A percentile compares a stretch with the other conserved stretches of the same genome.
Evolutionary conservation across 2,797 vertebrate species (phyloP).

Genomic region (Artibeus jamaicensis): DNA sequence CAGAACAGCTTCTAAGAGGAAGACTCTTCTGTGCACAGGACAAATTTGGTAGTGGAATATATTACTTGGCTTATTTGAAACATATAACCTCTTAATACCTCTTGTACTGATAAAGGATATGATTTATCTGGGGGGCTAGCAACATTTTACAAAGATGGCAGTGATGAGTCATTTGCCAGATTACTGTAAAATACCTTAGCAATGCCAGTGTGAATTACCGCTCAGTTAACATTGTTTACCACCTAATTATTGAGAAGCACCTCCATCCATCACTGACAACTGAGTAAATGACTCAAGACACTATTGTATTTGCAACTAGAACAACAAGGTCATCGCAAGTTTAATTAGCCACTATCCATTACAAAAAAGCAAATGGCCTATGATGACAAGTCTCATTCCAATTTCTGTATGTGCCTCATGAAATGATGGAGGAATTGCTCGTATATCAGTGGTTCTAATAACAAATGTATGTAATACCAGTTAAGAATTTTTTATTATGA

Average conservation of each 20-base stretch:
- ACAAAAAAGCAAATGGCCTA: conserved; percentile 60
- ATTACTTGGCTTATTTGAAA: not conserved
- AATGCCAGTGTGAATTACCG: conserved; percentile 66
- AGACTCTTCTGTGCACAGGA: not conserved
- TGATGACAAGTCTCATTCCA: conserved; percentile 51
- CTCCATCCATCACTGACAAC: conserved; percentile 70
- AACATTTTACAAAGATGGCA: conserved; percentile 44
- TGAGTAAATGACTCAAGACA: conserved; percentile 73
- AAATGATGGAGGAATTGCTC: conserved; percentile 28
- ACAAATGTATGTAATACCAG: conserved; percentile 35
- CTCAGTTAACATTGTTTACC: conserved; percentile 77
- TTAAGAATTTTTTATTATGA: conserved; percentile 13
- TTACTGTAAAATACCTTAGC: conserved; percentile 62
- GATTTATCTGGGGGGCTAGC: conserved; percentile 11
- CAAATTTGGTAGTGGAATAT: conserved; percentile 12
- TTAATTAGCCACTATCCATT: conserved; percentile 74
- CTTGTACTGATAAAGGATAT: conserved; percentile 7
- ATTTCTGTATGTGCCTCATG: conserved; percentile 56
- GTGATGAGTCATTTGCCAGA: conserved; percentile 38
- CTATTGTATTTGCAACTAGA: conserved; percentile 66
- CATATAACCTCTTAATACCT: conserved; percentile 42
- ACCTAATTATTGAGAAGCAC: conserved; percentile 75
- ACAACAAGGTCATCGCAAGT: conserved; percentile 76
- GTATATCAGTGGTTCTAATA: conserved; percentile 7
- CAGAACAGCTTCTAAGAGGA: not conserved